phyloP scores from a whole-genome alignment of 2,113 vertebrate species.

The Lophura nycthemera region DNA sequence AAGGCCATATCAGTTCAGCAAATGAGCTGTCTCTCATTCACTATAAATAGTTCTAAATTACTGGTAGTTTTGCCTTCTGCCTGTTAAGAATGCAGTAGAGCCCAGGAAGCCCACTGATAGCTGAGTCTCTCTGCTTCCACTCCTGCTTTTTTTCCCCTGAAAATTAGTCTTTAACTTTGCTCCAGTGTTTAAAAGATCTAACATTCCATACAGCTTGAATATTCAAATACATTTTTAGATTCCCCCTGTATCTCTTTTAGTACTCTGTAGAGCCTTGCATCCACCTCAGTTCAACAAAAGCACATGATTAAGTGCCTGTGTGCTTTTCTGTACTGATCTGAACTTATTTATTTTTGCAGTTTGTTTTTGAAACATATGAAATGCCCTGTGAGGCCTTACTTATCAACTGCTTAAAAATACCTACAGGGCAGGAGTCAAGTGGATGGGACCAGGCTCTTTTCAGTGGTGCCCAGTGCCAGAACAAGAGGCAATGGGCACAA shows the following conservation, averaged over 20 bases:
- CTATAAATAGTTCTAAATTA: accelerated
- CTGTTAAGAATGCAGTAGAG: background rate
- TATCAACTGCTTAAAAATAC: background rate
- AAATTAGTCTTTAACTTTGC: constrained; percentile 35
- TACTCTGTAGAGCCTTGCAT: constrained; percentile 8
- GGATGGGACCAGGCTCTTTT: background rate
- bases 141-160: background rate
- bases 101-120: background rate
- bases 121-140: background rate
- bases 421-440: background rate
- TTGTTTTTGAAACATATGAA: constrained; percentile 22
- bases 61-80: background rate
- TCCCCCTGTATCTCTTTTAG: background rate
- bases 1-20: background rate
- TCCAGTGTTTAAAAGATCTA: constrained; percentile 35
- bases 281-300: background rate
- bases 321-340: background rate
- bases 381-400: background rate
- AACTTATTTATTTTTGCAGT: background rate
- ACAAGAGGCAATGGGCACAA: background rate
- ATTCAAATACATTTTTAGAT: constrained; percentile 22
- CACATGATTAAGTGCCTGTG: background rate
- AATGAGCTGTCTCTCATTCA: background rate
- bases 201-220: constrained; percentile 7
- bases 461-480: background rate